Conservation (phyloP, 2,113 vertebrate species). For the Nothobranchius furzeri region DNA sequence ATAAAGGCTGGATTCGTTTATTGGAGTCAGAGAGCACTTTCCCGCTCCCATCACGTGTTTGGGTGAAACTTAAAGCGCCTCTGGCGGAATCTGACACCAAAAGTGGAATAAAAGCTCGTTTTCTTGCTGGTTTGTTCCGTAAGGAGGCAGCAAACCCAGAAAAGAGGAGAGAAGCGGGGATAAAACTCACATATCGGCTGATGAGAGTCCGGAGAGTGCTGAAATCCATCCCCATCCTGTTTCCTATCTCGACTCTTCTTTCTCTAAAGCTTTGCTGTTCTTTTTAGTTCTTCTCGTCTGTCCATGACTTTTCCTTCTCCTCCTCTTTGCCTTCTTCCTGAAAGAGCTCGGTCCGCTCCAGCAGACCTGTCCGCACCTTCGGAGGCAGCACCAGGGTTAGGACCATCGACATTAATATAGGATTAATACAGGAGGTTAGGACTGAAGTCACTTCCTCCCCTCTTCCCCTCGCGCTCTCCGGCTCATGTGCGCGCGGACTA, state of each 20-base stretch:
- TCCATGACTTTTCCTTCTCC: slow-evolving; percentile 63
- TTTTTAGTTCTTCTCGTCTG: slow-evolving; percentile 50
- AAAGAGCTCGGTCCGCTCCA: slow-evolving; percentile 1
- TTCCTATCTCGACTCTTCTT: slow-evolving; percentile 24
- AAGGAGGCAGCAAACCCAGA: neutral
- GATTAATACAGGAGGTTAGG: too few species aligned
- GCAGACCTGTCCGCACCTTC: slow-evolving; percentile 23
- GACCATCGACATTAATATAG: too few species aligned
- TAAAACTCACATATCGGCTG: slow-evolving; percentile 89
- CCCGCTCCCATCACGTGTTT: neutral
- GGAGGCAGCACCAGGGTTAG: neutral
- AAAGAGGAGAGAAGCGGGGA: rapidly evolving
- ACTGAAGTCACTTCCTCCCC: neutral
- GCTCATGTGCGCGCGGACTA: slow-evolving; percentile 3
- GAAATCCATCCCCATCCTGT: slow-evolving; percentile 85
- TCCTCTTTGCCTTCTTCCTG: slow-evolving; percentile 38
- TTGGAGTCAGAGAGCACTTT: neutral
- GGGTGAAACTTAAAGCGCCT: slow-evolving; percentile 60
- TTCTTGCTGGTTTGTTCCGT: neutral
- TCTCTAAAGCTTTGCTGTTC: slow-evolving; percentile 18
- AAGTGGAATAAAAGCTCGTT: neutral
- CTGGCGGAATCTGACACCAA: slow-evolving; percentile 35
- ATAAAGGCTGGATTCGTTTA: neutral
- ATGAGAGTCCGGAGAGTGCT: slow-evolving; percentile 88
- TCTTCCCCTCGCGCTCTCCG: slow-evolving; percentile 12